These are phyloP conservation scores for Diabrotica balteata DNA, from an alignment of 2,888 invertebrate species.

Conservation along the genomic window DNA sequence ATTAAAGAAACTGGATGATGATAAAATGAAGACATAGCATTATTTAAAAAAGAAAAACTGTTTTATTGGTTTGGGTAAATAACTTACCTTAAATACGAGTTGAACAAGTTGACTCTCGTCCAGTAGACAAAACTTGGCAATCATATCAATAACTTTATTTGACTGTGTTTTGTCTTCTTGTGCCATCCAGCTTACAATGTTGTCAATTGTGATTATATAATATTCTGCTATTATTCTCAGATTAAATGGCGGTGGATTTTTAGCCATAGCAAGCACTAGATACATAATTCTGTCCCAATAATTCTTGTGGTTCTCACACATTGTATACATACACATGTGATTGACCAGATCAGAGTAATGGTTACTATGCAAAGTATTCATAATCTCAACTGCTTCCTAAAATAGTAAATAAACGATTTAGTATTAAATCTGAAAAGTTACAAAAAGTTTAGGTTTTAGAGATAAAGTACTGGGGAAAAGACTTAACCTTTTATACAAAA, in stretches of 20 bases:
- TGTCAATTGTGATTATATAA: conserved; percentile 37
- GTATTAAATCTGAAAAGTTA: neutral
- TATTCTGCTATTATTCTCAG: conserved; percentile 39
- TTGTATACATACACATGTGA: conserved; percentile 40
- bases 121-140: conserved; percentile 37
- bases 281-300: conserved; percentile 39
- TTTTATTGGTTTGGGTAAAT: neutral
- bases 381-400: conserved; percentile 42
- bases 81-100: conserved; percentile 39
- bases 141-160: conserved; percentile 35
- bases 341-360: conserved; percentile 41
- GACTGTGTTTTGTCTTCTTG: conserved; percentile 34
- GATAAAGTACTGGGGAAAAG: too few species aligned
- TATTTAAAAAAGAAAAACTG: too few species aligned
- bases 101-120: conserved; percentile 36
- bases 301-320: conserved; percentile 39
- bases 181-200: conserved; percentile 39
- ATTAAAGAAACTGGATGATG: too few species aligned
- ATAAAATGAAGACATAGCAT: too few species aligned
- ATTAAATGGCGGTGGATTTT: conserved; percentile 35
- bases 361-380: conserved; percentile 39
- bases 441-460: neutral
- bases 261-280: conserved; percentile 34
- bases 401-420: conserved; percentile 11
- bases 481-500: too few species aligned